A percentile compares a stretch with the other conserved stretches of the same genome.
These are phyloP conservation scores for Sycobia sp. DNA, from an alignment of 1,140 invertebrate species.

Conservation along the genomic window DNA sequence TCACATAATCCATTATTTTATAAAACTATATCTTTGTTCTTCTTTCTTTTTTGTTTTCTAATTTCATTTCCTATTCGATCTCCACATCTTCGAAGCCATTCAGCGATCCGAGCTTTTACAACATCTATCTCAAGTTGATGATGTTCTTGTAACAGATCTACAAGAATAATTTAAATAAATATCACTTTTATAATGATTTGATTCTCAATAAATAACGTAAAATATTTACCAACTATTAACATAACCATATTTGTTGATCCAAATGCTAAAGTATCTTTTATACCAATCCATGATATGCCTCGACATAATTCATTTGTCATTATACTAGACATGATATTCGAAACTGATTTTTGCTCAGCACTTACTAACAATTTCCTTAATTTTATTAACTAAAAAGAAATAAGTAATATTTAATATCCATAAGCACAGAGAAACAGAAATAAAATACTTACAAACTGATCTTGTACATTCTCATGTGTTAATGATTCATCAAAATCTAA, in stretches of 20 bases:
- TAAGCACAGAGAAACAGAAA: no score
- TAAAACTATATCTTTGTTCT: no score
- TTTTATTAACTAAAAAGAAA: constrained; percentile 8
- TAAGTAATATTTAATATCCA: not conserved
- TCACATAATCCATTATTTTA: no score
- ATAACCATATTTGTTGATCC: constrained; percentile 17
- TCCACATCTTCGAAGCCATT: constrained; percentile 26
- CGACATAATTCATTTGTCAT: constrained; percentile 21
- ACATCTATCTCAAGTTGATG: constrained; percentile 17
- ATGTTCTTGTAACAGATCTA: constrained; percentile 19
- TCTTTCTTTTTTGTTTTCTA: constrained; percentile 9
- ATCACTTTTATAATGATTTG: not conserved
- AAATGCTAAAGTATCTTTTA: constrained; percentile 20
- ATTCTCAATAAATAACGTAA: not conserved
- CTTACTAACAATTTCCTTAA: constrained; percentile 10
- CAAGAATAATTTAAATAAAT: not conserved
- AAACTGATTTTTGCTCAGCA: constrained; percentile 16
- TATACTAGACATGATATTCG: constrained; percentile 22
- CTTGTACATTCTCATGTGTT: constrained; percentile 21
- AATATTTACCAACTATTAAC: constrained; percentile 5
- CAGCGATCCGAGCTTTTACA: constrained; percentile 2
- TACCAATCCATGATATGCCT: constrained; percentile 23
- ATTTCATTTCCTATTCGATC: constrained; percentile 24
- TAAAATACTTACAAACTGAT: constrained; percentile 28
- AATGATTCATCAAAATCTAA: constrained; percentile 30